Base-by-base conservation (phyloP, 2,113 vertebrate species). In the Nothocercus julius region DNA sequence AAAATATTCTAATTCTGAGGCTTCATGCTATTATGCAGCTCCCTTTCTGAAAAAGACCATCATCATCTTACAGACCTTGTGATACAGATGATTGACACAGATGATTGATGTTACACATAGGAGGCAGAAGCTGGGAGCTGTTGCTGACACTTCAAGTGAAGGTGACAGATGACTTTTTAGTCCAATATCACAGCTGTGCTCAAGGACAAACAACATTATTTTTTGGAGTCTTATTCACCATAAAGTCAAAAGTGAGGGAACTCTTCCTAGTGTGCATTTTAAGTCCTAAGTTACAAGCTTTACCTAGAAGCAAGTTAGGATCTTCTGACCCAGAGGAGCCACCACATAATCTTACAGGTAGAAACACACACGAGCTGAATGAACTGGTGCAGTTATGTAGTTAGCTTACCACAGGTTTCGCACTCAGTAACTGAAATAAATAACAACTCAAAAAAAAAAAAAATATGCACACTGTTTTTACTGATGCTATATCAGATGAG, bases 1-100 rank as follows among this genome's bases (percentile, higher is more conserved):
- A 63, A 45, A 88, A 81, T 9, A 9, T 7, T 94, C 67, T 78
- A 9, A 28, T 22, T 79, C 54, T 38, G 56, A 86, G 34, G 17
- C 25, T 79, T 90, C 28, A 19, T 18, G 20, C 12, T 22, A 36
- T 27, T 18, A 62, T 34, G 38, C 58, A 38, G 5, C 13, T 34
- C 13, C 51, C 8, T 58, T 92, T 68, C 17, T n/a, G 13, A 59
- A 70, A 16, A n/a, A 27, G 5, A 20, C 25, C 47, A 21, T 67
- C 32, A 2, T 42, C 74, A 77, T 74, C 73, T 82, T 45, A 24
- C 7, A 0, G 0, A 58, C 25, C 44, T 54, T n/a, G 22, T 58
- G 30, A 59, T 44, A 40, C 12, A 54, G 77, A 51, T 42, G 64
- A 6, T 15, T 45, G 51, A 38, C 4, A 13, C 34, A 49, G 20